Evolutionary conservation across 1,140 invertebrate genomes (phyloP).

Genomic region (Pinna nobilis): DNA sequence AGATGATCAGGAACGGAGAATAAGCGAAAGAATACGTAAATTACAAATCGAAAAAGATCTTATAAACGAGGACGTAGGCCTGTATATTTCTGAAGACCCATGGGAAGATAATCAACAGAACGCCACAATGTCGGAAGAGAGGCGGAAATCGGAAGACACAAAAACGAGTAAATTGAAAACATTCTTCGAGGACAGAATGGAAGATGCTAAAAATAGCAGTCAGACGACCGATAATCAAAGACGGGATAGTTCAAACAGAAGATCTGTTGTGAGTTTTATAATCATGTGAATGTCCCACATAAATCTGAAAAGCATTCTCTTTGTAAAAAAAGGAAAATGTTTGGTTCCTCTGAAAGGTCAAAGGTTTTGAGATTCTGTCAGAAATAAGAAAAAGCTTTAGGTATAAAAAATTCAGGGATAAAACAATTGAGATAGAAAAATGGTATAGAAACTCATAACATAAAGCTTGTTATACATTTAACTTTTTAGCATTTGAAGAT

Average conservation of each 20-base stretch:
- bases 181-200: conserved; percentile 35
- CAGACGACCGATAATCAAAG: neutral
- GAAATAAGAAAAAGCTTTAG: no score
- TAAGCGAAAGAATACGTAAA: conserved; percentile 26
- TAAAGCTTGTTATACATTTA: no score
- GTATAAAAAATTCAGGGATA: no score
- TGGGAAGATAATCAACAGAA: neutral
- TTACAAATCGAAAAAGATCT: conserved; percentile 21
- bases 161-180: conserved; percentile 39
- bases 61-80: conserved; percentile 9
- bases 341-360: neutral
- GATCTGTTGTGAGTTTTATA: conserved; percentile 15
- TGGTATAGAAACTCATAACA: no score
- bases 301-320: neutral
- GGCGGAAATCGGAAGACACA: conserved; percentile 20
- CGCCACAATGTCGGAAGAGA: neutral
- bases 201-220: conserved; percentile 12
- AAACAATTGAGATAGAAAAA: no score
- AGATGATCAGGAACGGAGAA: conserved; percentile 24
- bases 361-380: no score
- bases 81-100: conserved; percentile 15
- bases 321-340: neutral
- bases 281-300: neutral
- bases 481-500: no score
- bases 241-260: conserved; percentile 16